These are phyloP conservation scores for Acrocephalus arundinaceus DNA, from an alignment of 2,113 vertebrate genomes.

Conservation along the genomic window DNA sequence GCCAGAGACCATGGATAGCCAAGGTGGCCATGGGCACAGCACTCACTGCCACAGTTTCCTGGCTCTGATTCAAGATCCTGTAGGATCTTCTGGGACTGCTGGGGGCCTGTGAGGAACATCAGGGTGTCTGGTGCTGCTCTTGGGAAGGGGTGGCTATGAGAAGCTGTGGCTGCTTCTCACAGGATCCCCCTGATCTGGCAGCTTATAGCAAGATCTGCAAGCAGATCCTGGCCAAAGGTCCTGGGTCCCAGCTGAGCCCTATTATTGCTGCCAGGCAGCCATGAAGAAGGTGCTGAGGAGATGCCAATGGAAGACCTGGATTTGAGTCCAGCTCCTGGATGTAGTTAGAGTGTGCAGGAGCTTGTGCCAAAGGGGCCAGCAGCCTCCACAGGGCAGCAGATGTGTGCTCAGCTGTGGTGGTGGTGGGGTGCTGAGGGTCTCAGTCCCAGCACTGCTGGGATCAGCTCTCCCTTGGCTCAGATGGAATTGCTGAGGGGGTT, in stretches of 20 bases:
- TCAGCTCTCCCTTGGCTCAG: neutral
- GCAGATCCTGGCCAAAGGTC: neutral
- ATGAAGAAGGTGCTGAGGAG: neutral
- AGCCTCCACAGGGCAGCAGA: neutral
- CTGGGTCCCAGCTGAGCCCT: neutral
- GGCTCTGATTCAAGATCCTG: neutral
- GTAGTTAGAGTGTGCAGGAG: neutral
- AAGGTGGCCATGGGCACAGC: accelerated
- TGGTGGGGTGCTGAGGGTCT: neutral
- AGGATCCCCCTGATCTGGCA: neutral
- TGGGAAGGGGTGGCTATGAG: neutral
- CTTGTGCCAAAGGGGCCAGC: neutral
- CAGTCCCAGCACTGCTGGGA: neutral
- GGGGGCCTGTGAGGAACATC: neutral
- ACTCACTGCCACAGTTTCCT: neutral
- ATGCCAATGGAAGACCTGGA: neutral
- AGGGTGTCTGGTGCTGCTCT: neutral
- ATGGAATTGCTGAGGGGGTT: neutral
- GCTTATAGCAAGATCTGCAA: neutral
- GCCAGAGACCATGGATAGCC: no score
- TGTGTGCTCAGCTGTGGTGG: neutral
- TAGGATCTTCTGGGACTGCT: neutral
- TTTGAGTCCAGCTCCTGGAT: neutral
- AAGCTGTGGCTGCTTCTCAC: neutral
- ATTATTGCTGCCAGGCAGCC: neutral